Percentiles rank a stretch among this genome's conserved stretches.
phyloP scores from a whole-genome alignment of 2,888 invertebrate genomes.

The Tyria jacobaeae region DNA sequence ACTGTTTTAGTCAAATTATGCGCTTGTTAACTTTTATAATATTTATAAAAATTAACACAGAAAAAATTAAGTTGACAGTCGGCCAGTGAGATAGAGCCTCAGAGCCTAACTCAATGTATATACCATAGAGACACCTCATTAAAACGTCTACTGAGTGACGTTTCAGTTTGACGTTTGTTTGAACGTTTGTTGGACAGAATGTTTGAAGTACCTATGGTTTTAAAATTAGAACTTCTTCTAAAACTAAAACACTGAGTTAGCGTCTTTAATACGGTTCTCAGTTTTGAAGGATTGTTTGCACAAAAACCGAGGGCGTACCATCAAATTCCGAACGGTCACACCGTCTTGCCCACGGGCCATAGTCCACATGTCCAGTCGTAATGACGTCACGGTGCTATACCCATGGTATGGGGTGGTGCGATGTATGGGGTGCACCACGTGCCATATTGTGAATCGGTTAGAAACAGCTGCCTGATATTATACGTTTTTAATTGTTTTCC shows the following conservation, averaged over 20 bases:
- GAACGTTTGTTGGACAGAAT: too few relatives aligned
- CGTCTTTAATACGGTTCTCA: neutral
- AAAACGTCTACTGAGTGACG: too few relatives aligned
- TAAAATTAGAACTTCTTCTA: neutral
- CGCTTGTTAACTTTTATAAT: too few relatives aligned
- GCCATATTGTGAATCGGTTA: conserved; percentile 70
- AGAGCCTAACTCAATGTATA: too few relatives aligned
- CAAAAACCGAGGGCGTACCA: conserved; percentile 2
- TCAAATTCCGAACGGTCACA: conserved; percentile 14
- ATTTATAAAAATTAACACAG: too few relatives aligned
- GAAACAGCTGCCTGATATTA: conserved; percentile 56
- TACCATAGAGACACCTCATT: too few relatives aligned
- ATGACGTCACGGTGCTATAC: conserved; percentile 46
- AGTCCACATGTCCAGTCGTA: conserved; percentile 49
- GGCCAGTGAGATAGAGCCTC: too few relatives aligned
- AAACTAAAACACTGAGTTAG: neutral
- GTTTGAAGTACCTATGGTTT: too few relatives aligned
- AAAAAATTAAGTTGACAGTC: too few relatives aligned
- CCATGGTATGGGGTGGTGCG: conserved; percentile 31
- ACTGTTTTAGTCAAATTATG: too few relatives aligned
- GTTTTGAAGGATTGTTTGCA: conserved; percentile 6
- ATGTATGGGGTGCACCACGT: conserved; percentile 45
- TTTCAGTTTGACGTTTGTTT: too few relatives aligned
- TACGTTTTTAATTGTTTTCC: conserved; percentile 66
- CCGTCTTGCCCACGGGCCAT: conserved; percentile 21